Conservation (phyloP, 2,113 vertebrate species). For the Mola mola region DNA sequence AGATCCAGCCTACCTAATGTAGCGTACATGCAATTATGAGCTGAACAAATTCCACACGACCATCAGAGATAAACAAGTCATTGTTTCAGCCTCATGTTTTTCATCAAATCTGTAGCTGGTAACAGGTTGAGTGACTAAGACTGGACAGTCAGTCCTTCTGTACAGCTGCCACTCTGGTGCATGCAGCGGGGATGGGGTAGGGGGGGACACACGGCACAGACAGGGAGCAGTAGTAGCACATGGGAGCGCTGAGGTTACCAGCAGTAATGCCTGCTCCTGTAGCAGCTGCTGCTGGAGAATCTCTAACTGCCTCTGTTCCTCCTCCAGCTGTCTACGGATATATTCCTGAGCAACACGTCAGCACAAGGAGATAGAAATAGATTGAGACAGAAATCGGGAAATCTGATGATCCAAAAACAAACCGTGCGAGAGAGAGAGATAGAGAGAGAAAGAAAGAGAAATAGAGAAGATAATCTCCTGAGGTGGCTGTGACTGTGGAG, state of each 20-base stretch:
- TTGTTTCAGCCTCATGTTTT: background rate
- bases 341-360: slow-evolving; percentile 90
- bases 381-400: slow-evolving; percentile 39
- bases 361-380: slow-evolving; percentile 49
- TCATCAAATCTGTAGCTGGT: background rate
- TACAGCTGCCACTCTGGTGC: slow-evolving; percentile 29
- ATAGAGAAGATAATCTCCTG: slow-evolving; percentile 29
- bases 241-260: slow-evolving; percentile 87
- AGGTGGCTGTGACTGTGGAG: too few species aligned
- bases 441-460: slow-evolving; percentile 6
- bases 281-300: slow-evolving; percentile 98
- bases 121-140: slow-evolving; percentile 10
- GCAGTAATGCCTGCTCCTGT: slow-evolving; percentile 97
- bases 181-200: slow-evolving; percentile 47
- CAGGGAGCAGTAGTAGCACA: slow-evolving; percentile 13
- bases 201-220: slow-evolving; percentile 58
- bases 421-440: background rate
- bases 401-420: slow-evolving; percentile 19
- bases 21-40: slow-evolving; percentile 41
- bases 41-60: slow-evolving; percentile 18
- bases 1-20: slow-evolving; percentile 47
- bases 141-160: slow-evolving; percentile 13
- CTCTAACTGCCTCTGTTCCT: slow-evolving; percentile 99
- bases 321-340: slow-evolving; percentile 99
- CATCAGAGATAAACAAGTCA: background rate